A percentile compares a stretch with the other conserved stretches of the same genome.
phyloP scores from a whole-genome alignment of 2,797 vertebrate species.

The Pogonophryne albipinna region DNA sequence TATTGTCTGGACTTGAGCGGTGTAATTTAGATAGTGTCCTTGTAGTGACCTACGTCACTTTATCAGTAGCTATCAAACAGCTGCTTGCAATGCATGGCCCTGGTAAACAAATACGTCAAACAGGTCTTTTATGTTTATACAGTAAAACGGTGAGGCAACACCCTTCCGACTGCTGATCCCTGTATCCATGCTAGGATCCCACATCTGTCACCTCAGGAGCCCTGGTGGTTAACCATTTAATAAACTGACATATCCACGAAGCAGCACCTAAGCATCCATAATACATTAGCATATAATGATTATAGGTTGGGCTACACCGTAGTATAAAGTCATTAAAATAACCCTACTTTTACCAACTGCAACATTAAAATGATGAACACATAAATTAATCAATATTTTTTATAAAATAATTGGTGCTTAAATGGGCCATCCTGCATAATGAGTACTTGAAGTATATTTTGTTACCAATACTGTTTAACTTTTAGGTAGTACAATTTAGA shows the following conservation, averaged over 20 bases:
- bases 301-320: too few species aligned
- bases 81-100: neutral
- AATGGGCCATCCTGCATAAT: too few species aligned
- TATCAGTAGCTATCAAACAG: slow-evolving; percentile 50
- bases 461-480: too few species aligned
- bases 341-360: too few species aligned
- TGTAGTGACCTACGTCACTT: slow-evolving; percentile 73
- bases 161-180: neutral
- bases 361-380: too few species aligned
- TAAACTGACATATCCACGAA: neutral
- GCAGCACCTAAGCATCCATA: neutral
- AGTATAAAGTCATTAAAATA: too few species aligned
- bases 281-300: too few species aligned
- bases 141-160: neutral
- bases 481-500: too few species aligned
- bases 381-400: too few species aligned
- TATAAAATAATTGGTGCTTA: too few species aligned
- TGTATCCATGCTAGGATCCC: neutral
- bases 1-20: neutral
- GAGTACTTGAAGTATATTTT: too few species aligned
- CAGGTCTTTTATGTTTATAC: slow-evolving; percentile 1
- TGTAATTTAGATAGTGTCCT: slow-evolving; percentile 30
- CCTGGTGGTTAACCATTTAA: neutral
- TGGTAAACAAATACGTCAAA: neutral
- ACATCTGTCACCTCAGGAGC: neutral